phyloP scores from a whole-genome alignment of 2,888 invertebrate genomes.

The Andrena marginata region DNA sequence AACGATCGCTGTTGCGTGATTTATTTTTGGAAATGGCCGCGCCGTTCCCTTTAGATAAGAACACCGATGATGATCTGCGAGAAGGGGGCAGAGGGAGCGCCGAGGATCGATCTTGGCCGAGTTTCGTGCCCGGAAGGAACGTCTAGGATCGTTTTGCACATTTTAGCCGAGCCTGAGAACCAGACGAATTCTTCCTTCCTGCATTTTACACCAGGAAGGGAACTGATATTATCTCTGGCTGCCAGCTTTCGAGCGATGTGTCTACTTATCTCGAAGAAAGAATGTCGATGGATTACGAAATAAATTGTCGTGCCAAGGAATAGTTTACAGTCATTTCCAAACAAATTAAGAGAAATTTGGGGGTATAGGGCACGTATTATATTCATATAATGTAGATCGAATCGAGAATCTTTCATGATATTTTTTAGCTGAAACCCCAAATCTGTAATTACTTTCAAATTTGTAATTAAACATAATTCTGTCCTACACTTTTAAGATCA shows the following conservation, averaged over 20 bases:
- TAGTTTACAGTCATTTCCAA: neutral
- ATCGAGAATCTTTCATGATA: too few species aligned
- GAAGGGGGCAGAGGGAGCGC: neutral
- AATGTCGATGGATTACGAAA: neutral
- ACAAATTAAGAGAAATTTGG: too few species aligned
- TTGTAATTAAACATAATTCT: too few species aligned
- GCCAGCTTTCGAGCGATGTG: slow-evolving; percentile 24
- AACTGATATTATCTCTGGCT: slow-evolving; percentile 57
- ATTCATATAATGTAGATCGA: too few species aligned
- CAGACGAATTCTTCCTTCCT: slow-evolving; percentile 57
- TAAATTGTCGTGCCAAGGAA: neutral
- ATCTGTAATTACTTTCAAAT: too few species aligned
- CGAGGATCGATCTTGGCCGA: slow-evolving; percentile 29
- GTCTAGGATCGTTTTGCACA: slow-evolving; percentile 75
- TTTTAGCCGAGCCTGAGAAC: slow-evolving; percentile 71
- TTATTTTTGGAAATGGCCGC: slow-evolving; percentile 79
- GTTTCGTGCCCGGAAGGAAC: slow-evolving; percentile 76
- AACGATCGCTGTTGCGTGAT: slow-evolving; percentile 80
- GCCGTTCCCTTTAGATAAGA: slow-evolving; percentile 59
- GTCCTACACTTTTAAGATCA: too few species aligned
- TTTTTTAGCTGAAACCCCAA: too few species aligned
- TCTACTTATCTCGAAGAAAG: slow-evolving; percentile 16
- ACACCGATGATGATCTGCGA: slow-evolving; percentile 25
- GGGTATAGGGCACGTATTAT: too few species aligned
- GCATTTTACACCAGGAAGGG: slow-evolving; percentile 49